Percentiles rank a stretch among this genome's conserved stretches.
phyloP scores from a whole-genome alignment of 23 tunicate genomes.

The Trididemnum miniatum region DNA sequence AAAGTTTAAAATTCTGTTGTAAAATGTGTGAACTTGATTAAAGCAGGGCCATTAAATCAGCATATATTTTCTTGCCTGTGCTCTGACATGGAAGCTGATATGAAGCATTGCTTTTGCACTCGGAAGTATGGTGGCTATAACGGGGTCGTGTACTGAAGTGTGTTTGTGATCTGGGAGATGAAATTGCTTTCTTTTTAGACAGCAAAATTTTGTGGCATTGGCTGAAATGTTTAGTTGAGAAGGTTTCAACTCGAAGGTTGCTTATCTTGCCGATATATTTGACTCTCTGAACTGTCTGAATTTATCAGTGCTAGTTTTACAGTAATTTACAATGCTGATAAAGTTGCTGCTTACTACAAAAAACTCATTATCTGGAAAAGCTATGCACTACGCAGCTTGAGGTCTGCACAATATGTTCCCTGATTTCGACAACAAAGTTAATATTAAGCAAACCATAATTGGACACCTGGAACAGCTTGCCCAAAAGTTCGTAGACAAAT shows the following conservation, averaged over 20 bases:
- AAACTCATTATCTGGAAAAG: slow-evolving; percentile 36
- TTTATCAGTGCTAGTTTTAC: slow-evolving; percentile 40
- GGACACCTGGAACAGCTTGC: slow-evolving; percentile 48
- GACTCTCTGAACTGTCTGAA: slow-evolving; percentile 37
- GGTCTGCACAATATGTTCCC: slow-evolving; percentile 27
- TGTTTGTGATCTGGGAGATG: slow-evolving; percentile 29
- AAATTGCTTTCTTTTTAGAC: slow-evolving; percentile 38
- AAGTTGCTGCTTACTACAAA: slow-evolving; percentile 51
- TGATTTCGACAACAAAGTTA: slow-evolving; percentile 23
- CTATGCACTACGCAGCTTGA: slow-evolving; percentile 17
- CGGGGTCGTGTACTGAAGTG: slow-evolving; percentile 26
- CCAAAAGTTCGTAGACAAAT: slow-evolving; percentile 41
- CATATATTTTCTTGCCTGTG: slow-evolving; percentile 28
- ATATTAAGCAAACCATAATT: slow-evolving; percentile 37
- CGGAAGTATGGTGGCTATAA: slow-evolving; percentile 32
- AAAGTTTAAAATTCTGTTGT: slow-evolving; percentile 29
- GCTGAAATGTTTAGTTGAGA: slow-evolving; percentile 29
- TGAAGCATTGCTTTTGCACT: slow-evolving; percentile 24
- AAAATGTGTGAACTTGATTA: slow-evolving; percentile 38
- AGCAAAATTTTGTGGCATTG: slow-evolving; percentile 21
- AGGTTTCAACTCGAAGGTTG: slow-evolving; percentile 35
- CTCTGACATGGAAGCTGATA: slow-evolving; percentile 38
- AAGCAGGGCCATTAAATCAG: slow-evolving; percentile 35
- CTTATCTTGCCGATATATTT: slow-evolving; percentile 40
- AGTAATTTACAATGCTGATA: slow-evolving; percentile 28